Evolutionary conservation across 1,140 invertebrate species (phyloP).

Genomic region (Wiebesia pumilae): DNA sequence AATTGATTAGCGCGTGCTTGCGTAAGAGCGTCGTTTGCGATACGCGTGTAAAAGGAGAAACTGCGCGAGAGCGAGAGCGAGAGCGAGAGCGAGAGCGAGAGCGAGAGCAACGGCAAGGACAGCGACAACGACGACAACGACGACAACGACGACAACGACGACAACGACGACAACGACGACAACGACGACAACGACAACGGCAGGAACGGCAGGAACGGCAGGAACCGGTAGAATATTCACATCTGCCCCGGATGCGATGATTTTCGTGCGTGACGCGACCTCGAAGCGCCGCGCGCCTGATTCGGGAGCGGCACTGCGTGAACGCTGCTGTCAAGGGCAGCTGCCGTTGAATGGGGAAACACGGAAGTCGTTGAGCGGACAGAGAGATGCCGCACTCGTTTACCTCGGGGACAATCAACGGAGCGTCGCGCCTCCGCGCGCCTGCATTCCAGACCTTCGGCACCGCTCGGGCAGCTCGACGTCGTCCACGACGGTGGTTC

Average conservation of each 20-base stretch:
- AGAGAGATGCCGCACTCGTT: constrained; percentile 3
- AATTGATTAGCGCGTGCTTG: not conserved
- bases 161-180: too few relatives aligned
- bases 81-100: too few relatives aligned
- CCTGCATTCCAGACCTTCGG: constrained; percentile 72
- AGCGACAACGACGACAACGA: too few relatives aligned
- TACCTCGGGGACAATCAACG: constrained; percentile 73
- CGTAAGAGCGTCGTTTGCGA: not conserved
- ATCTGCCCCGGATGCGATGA: not conserved
- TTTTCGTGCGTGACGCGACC: not conserved
- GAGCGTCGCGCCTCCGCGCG: constrained; percentile 72
- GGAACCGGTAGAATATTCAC: not conserved
- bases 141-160: too few relatives aligned
- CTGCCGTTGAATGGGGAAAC: not conserved
- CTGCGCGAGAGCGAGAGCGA: too few relatives aligned
- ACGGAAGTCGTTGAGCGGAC: not conserved
- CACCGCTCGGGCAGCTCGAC: constrained; percentile 70
- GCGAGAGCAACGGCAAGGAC: too few relatives aligned
- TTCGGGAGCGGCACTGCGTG: constrained; percentile 18
- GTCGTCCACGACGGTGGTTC: constrained; percentile 59
- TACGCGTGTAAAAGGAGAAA: too few relatives aligned
- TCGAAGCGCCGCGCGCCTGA: not conserved
- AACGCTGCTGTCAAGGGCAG: constrained; percentile 28
- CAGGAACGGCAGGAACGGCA: too few relatives aligned
- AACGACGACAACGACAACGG: too few relatives aligned